A percentile compares a stretch with the other conserved stretches of the same genome.
Conservation (phyloP, 2,113 vertebrate species). For the Pontoporia blainvillei region DNA sequence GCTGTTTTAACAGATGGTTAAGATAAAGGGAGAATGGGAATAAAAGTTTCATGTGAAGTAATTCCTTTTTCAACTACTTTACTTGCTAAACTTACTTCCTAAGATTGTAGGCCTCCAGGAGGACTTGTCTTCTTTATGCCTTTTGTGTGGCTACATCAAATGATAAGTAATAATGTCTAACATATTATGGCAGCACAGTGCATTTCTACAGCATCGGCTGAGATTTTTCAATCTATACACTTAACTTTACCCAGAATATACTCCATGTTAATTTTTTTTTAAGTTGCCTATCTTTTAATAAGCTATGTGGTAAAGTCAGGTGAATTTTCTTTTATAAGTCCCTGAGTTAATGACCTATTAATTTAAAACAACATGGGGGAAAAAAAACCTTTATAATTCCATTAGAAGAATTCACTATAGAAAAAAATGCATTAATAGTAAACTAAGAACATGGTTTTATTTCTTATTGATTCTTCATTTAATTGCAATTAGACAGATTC, state of each 20-base stretch:
- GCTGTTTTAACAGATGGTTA: constrained; percentile 60
- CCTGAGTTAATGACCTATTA: background rate
- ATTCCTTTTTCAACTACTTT: constrained; percentile 49
- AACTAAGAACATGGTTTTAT: background rate
- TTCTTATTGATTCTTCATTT: background rate
- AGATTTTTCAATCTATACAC: background rate
- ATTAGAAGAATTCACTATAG: background rate
- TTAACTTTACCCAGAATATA: background rate
- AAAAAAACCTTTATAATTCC: background rate
- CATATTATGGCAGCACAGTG: background rate
- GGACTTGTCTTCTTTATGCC: constrained; percentile 20
- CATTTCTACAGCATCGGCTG: background rate
- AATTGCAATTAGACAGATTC: background rate
- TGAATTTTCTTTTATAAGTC: background rate
- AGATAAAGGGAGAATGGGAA: constrained; percentile 43
- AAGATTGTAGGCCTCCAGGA: constrained; percentile 4
- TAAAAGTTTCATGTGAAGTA: constrained; percentile 47
- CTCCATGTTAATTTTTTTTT: background rate
- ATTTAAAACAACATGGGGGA: background rate
- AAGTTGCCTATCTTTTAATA: background rate
- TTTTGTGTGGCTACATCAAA: background rate
- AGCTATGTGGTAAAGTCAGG: background rate
- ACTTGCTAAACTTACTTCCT: constrained; percentile 41
- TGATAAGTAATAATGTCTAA: constrained; percentile 17
- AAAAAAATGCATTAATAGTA: background rate